These are phyloP conservation scores for Chrysolina haemoptera DNA, from an alignment of 2,888 invertebrate species.

Conservation along the genomic window DNA sequence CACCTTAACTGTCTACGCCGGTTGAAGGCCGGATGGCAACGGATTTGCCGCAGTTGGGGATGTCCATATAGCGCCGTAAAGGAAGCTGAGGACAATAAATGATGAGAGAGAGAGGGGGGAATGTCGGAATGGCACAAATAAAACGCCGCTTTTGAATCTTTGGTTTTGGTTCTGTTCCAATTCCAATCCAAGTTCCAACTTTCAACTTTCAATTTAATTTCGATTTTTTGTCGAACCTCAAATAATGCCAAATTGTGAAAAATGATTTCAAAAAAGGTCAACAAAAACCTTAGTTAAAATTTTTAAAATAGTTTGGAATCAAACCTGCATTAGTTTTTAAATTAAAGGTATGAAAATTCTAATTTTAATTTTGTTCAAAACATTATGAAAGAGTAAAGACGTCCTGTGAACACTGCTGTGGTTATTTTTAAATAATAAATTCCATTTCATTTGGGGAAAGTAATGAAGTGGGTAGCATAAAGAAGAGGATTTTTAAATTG, in stretches of 20 bases:
- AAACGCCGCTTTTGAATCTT: too few species aligned
- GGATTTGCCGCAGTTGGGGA: too few species aligned
- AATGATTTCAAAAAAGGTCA: neutral
- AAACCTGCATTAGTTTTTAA: too few species aligned
- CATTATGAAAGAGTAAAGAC: neutral
- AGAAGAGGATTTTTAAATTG: neutral
- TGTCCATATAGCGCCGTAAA: too few species aligned
- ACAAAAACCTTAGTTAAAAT: neutral
- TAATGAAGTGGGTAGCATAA: neutral
- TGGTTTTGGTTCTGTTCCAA: too few species aligned
- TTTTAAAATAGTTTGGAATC: neutral
- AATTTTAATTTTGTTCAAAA: neutral
- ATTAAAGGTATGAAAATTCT: neutral
- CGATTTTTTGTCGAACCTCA: neutral
- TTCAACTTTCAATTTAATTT: too few species aligned
- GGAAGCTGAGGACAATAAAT: too few species aligned
- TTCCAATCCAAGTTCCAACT: too few species aligned
- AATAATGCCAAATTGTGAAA: neutral
- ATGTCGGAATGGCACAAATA: too few species aligned
- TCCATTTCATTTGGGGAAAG: constrained; percentile 1
- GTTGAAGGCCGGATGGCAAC: too few species aligned
- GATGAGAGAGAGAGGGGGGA: too few species aligned
- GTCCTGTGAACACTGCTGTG: neutral
- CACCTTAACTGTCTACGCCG: too few species aligned
- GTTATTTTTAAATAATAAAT: constrained; percentile 7